Base-by-base conservation (phyloP, 2,888 invertebrate genomes). In the Drosophila subquinaria region DNA sequence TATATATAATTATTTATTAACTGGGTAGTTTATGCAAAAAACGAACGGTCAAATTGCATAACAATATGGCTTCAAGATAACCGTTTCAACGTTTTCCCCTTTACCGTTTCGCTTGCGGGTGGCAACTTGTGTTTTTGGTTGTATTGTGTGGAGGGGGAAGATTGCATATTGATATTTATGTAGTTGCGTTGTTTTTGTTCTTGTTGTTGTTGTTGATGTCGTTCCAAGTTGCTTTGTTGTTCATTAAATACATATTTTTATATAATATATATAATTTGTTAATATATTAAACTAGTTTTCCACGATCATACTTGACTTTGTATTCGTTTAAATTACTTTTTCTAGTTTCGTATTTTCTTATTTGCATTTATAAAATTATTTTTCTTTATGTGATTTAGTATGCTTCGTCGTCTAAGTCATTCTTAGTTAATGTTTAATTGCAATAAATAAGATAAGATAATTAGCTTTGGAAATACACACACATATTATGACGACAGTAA, bases 61-160 rank as follows among this genome's bases (percentile, higher is more conserved):
- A 85, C 89, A 85, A 85, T 85, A 89, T 85, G 84, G 84, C 84
- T 71, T 83, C 81, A 87, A 89, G 69, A 79, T 83, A 83, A 89
- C 81, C 89, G 87, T 73, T 50, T 73, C 65, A 82, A 74, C 74
- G 74, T 82, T 82, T 70, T 68, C 45, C 66, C 62, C 62, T 65
- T 76, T 71, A 61, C 78, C 76, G 52, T 61, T 71, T 74, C 56
- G 57, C 53, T 67, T 43, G 11, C 56, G 65, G 55, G 20, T 64
- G 56, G 38, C 55, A 78, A 76, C 75, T 69, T 63, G 56, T 69
- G 56, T 69, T 52, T 72, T 48, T 52, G 43, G 50, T 48, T 66
- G 60, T 43, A 11, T 20, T 52, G 66, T 52, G 66, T 65, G 69
- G 38, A 59, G 75, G 62, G 45, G 57, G 48, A 65, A 65, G 48